Percentiles rank a stretch among this genome's conserved stretches.
phyloP scores from a whole-genome alignment of 1,140 invertebrate genomes.

The Steinernema feltiae region DNA sequence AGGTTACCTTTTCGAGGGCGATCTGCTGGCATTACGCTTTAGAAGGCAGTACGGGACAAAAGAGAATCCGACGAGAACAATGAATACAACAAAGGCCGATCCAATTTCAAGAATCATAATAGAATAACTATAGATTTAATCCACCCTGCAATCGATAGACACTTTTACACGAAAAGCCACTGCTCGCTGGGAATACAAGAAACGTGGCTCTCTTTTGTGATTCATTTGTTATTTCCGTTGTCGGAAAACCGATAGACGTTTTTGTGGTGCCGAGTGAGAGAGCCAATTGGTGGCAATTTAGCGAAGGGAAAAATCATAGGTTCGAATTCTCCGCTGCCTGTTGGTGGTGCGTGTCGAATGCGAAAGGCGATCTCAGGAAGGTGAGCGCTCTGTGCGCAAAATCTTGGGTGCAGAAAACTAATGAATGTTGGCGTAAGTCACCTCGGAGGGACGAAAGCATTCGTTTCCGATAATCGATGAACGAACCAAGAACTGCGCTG shows the following conservation, averaged over 20 bases:
- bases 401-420: too few species aligned
- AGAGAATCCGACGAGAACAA: conserved; percentile 26
- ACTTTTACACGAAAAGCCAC: background rate
- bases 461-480: too few species aligned
- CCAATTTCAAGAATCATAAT: background rate
- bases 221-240: background rate
- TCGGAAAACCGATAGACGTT: background rate
- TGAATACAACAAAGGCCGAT: conserved; percentile 16
- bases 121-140: background rate
- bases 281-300: background rate
- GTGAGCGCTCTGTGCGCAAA: too few species aligned
- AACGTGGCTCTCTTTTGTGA: background rate
- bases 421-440: too few species aligned
- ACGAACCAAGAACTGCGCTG: too few species aligned
- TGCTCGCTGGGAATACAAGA: background rate
- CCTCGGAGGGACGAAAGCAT: too few species aligned
- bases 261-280: background rate
- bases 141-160: background rate
- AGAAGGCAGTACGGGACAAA: conserved; percentile 35
- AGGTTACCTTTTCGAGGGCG: background rate
- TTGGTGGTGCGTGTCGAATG: background rate
- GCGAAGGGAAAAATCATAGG: background rate
- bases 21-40: background rate
- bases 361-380: too few species aligned
- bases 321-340: background rate